Evolutionary conservation across 2,888 invertebrate species (phyloP).

Genomic region (Melanostoma scalare): DNA sequence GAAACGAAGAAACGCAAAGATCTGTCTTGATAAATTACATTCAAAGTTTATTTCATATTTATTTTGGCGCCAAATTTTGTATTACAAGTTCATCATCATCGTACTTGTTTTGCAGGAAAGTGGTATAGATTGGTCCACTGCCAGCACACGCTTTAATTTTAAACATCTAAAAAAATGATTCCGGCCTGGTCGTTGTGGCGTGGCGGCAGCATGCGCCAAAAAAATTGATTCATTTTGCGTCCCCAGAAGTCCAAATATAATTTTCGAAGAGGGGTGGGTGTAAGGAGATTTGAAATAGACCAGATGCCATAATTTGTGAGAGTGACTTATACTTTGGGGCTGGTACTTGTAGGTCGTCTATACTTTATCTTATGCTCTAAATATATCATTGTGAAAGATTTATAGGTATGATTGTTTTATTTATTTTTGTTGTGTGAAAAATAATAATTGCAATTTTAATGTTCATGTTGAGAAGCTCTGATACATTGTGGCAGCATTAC

Average conservation of each 20-base stretch:
- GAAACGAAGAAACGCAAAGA: too few species aligned
- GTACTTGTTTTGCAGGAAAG: constrained; percentile 12
- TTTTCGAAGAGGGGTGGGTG: constrained; percentile 16
- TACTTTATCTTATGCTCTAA: constrained; percentile 50
- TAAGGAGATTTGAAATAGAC: constrained; percentile 53
- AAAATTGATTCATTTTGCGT: not conserved
- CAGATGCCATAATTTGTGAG: constrained; percentile 54
- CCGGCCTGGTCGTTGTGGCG: not conserved
- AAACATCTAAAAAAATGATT: constrained; percentile 29
- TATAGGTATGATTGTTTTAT: constrained; percentile 23
- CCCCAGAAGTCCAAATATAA: constrained; percentile 9
- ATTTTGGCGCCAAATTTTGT: constrained; percentile 34
- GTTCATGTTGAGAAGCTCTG: too few species aligned
- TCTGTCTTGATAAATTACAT: constrained; percentile 1
- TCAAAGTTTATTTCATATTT: constrained; percentile 4
- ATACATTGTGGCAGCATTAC: too few species aligned
- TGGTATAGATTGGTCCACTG: constrained; percentile 37
- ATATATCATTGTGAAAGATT: constrained; percentile 52
- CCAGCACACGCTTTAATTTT: constrained; percentile 47
- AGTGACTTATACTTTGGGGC: constrained; percentile 43
- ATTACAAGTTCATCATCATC: constrained; percentile 45
- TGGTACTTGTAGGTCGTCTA: not conserved
- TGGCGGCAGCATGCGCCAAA: not conserved
- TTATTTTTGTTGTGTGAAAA: too few species aligned
- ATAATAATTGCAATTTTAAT: too few species aligned